phyloP scores from a whole-genome alignment of 2,888 invertebrate species.

The Habroteleia sp. region DNA sequence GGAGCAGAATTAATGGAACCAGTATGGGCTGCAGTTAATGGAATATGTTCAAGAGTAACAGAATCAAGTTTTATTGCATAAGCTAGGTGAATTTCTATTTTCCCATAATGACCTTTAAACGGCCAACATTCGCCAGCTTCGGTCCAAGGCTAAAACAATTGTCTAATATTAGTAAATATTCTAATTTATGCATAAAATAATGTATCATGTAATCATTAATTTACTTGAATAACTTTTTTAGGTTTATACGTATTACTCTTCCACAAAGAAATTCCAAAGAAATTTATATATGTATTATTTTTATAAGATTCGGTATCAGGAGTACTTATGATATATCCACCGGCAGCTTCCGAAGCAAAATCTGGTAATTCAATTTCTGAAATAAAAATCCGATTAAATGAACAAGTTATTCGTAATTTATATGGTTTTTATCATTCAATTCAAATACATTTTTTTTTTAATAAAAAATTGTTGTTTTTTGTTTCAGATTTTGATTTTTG shows the following conservation, averaged over 20 bases:
- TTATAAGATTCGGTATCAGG: slow-evolving; percentile 74
- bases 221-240: slow-evolving; percentile 73
- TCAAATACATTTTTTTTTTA: too few relatives aligned
- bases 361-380: slow-evolving; percentile 72
- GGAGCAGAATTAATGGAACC: slow-evolving; percentile 84
- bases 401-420: too few relatives aligned
- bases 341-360: slow-evolving; percentile 74
- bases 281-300: slow-evolving; percentile 59
- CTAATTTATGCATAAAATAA: too few relatives aligned
- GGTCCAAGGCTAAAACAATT: slow-evolving; percentile 71
- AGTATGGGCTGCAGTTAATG: slow-evolving; percentile 81
- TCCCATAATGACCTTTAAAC: slow-evolving; percentile 82
- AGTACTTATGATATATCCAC: slow-evolving; percentile 71
- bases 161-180: not conserved
- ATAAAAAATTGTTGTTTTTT: too few relatives aligned
- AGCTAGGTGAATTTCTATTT: slow-evolving; percentile 73
- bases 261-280: slow-evolving; percentile 74
- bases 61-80: slow-evolving; percentile 81
- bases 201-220: not conserved
- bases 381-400: too few relatives aligned
- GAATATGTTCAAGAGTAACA: slow-evolving; percentile 84
- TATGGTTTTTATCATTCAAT: too few relatives aligned
- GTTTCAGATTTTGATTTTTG: too few relatives aligned
- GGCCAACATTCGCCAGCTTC: slow-evolving; percentile 85
- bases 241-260: slow-evolving; percentile 71